phyloP scores from a whole-genome alignment of 2,888 invertebrate genomes.

The Lysandra bellargus region DNA sequence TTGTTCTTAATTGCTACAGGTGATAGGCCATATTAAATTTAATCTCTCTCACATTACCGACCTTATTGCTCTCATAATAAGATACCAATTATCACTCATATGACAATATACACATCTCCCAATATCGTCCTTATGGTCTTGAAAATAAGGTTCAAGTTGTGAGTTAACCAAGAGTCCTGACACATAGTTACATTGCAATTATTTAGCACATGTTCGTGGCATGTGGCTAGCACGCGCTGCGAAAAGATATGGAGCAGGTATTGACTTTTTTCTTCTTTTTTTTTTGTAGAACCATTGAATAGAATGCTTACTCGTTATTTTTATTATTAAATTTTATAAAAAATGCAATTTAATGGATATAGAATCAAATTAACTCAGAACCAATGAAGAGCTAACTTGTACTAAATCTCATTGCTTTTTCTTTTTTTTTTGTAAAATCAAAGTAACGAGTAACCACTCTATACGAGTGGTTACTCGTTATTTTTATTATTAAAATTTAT shows the following conservation, averaged over 20 bases:
- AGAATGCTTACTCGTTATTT: neutral
- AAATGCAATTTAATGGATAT: neutral
- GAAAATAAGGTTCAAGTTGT: conserved; percentile 30
- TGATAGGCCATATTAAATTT: conserved; percentile 41
- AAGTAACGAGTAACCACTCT: too few species aligned
- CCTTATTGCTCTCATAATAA: conserved; percentile 27
- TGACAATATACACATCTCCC: neutral
- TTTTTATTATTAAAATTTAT: too few species aligned
- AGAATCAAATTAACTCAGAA: neutral
- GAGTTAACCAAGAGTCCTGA: neutral
- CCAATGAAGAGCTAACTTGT: too few species aligned
- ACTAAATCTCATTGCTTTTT: too few species aligned
- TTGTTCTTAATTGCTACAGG: conserved; percentile 56
- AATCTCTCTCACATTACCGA: neutral
- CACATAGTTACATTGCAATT: conserved; percentile 37
- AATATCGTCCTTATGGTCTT: neutral
- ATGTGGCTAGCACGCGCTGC: conserved; percentile 57
- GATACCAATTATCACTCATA: neutral
- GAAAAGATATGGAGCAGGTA: conserved; percentile 36
- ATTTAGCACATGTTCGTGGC: conserved; percentile 54
- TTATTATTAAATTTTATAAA: neutral
- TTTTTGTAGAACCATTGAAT: neutral
- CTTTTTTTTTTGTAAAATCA: too few species aligned
- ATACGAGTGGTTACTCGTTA: too few species aligned
- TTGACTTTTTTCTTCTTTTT: conserved; percentile 5